Percentiles rank a stretch among this genome's conserved stretches.
These are phyloP conservation scores for Gobio gobio DNA, from an alignment of 2,113 vertebrate species.

Conservation along the genomic window DNA sequence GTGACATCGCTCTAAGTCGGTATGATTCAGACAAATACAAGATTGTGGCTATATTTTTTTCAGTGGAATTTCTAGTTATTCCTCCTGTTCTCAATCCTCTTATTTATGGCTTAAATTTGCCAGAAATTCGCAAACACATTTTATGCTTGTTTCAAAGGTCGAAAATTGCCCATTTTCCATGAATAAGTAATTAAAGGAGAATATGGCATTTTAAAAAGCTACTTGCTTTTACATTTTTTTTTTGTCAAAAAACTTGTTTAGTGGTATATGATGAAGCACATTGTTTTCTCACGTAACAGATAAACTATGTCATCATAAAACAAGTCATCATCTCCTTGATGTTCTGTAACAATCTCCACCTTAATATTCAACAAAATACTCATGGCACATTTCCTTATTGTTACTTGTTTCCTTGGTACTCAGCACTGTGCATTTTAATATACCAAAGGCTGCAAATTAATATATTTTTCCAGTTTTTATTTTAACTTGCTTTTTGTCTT, in stretches of 20 bases:
- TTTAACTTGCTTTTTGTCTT: too few species aligned
- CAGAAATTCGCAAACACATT: slow-evolving; percentile 54
- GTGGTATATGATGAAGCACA: not conserved
- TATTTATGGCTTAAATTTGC: slow-evolving; percentile 63
- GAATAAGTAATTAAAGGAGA: not conserved
- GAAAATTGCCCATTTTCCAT: not conserved
- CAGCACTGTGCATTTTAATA: not conserved
- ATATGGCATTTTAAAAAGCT: not conserved
- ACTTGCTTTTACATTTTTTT: not conserved
- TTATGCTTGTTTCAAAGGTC: not conserved
- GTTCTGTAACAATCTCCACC: not conserved
- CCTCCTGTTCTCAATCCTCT: slow-evolving; percentile 64
- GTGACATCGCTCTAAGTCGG: slow-evolving; percentile 45
- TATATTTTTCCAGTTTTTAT: too few species aligned
- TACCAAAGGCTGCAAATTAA: too few species aligned
- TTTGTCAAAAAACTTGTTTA: not conserved
- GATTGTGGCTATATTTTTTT: slow-evolving; percentile 8
- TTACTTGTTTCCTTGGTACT: too few species aligned
- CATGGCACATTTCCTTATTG: not conserved
- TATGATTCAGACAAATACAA: slow-evolving; percentile 23
- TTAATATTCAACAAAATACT: not conserved
- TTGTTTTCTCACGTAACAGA: not conserved
- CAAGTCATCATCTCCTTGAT: not conserved
- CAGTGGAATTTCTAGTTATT: slow-evolving; percentile 62
- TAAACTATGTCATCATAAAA: not conserved